Percentiles rank a stretch among this genome's conserved stretches.
These are phyloP conservation scores for Amphipoea oculea DNA, from an alignment of 2,888 invertebrate species.

Conservation along the genomic window DNA sequence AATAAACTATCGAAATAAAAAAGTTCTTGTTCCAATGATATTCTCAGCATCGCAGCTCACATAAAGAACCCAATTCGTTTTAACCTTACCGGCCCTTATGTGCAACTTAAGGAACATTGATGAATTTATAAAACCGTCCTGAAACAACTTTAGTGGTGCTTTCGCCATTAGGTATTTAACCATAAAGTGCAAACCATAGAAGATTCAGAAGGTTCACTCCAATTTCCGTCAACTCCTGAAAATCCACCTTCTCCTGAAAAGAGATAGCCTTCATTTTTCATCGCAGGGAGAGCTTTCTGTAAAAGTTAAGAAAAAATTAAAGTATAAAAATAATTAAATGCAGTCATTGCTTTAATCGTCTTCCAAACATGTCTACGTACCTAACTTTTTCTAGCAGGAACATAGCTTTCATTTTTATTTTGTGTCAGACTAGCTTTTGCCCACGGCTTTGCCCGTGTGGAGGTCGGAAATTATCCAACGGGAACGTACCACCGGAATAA, in stretches of 20 bases:
- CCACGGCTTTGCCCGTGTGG: background rate
- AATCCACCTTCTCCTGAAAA: background rate
- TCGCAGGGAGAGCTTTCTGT: background rate
- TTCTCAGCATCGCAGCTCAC: background rate
- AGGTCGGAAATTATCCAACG: background rate
- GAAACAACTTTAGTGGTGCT: constrained; percentile 21
- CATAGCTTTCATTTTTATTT: background rate
- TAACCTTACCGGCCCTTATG: background rate
- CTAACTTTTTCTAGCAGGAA: too few species aligned
- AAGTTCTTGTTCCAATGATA: background rate
- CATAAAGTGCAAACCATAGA: background rate
- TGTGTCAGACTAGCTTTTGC: background rate
- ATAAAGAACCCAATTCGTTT: background rate
- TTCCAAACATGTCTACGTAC: background rate
- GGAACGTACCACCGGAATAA: background rate
- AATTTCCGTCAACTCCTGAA: background rate
- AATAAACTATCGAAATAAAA: too few species aligned
- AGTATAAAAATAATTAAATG: too few species aligned
- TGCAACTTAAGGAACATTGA: constrained; percentile 5
- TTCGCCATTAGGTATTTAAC: constrained; percentile 26
- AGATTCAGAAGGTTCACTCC: constrained; percentile 18
- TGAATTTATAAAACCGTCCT: constrained; percentile 49
- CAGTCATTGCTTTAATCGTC: background rate
- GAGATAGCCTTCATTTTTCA: background rate
- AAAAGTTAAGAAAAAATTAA: background rate